Evolutionary conservation across 2,888 invertebrate genomes (phyloP), one percentile per base, ranked within the genome.

Genomic region (Amblyjoppa fuscipennis): DNA sequence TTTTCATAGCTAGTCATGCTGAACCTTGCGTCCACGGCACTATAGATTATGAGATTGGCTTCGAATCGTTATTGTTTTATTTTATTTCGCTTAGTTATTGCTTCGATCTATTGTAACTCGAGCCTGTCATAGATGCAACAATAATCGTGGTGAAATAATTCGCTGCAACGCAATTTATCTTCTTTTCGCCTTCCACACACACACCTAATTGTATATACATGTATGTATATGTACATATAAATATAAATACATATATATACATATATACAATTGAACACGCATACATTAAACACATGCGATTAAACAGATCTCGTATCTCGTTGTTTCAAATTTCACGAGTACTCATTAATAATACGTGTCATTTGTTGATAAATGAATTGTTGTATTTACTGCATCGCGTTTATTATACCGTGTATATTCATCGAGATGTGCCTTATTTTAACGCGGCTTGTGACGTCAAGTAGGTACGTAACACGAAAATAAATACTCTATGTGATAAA

Each of bases 401-500:
- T 41, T 61, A 74, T 68, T 56, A 71, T 70, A 93, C 89, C 92
- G 91, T 92, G 91, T 93, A 94, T 93, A 94, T 93, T 94, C 91
- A 94, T 92, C 92, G 93, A 93, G 91, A 93, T 93, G 92, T 94
- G 92, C 91, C 93, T 92, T 93, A 92, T 94, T 93, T 93, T 94
- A 92, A 93, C 94, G 94, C 94, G 94, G 93, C 94, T 94, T 94
- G 93, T 94, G 94, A 94, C 92, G 93, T 93, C 94, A 93, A 94
- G 93, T 93, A 94, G 93, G 93, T 93, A 94, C 90, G 94, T 93
- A 93, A 92, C 91, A 66, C 73, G 25, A 82, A 81, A 53, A 79
- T 71, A 77, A 66, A 61, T 81, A 75, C 4, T 85, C 53, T 70
- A 34, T 76, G 41, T 66, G 20, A 34, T 64, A 13, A 64, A 64